phyloP scores from a whole-genome alignment of 1,140 invertebrate genomes.

The Nixonia krombeini region DNA sequence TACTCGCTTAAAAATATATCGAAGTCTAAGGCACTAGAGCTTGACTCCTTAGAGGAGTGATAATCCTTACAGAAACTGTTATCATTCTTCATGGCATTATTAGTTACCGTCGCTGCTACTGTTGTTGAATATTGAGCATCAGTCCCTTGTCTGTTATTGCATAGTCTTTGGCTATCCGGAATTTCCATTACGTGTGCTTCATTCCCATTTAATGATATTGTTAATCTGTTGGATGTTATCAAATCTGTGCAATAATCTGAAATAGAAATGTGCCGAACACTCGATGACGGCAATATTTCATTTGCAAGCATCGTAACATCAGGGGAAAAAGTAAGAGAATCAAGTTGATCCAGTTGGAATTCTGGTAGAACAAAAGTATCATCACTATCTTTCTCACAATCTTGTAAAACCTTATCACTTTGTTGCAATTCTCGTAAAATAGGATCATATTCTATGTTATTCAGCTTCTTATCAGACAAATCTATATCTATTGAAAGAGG shows the following conservation, averaged over 20 bases:
- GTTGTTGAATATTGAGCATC: too few relatives aligned
- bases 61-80: too few relatives aligned
- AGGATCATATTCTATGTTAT: constrained; percentile 55
- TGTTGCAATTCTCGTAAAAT: constrained; percentile 58
- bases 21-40: neutral
- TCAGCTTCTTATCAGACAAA: constrained; percentile 56
- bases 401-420: constrained; percentile 55
- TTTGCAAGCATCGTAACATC: constrained; percentile 62
- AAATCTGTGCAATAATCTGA: constrained; percentile 18
- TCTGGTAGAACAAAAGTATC: constrained; percentile 62
- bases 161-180: neutral
- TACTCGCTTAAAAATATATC: neutral
- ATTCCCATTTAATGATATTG: neutral
- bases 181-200: neutral
- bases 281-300: constrained; percentile 53
- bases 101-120: too few relatives aligned
- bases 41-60: neutral
- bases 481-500: constrained; percentile 55
- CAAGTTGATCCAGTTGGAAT: constrained; percentile 63
- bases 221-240: constrained; percentile 16
- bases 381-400: constrained; percentile 52
- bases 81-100: too few relatives aligned
- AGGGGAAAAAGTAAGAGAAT: constrained; percentile 53
- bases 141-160: neutral
- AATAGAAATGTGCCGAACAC: constrained; percentile 4